Percentiles rank a stretch among this genome's conserved stretches.
Conservation (phyloP, 2,113 vertebrate genomes). For the Axis porcinus region DNA sequence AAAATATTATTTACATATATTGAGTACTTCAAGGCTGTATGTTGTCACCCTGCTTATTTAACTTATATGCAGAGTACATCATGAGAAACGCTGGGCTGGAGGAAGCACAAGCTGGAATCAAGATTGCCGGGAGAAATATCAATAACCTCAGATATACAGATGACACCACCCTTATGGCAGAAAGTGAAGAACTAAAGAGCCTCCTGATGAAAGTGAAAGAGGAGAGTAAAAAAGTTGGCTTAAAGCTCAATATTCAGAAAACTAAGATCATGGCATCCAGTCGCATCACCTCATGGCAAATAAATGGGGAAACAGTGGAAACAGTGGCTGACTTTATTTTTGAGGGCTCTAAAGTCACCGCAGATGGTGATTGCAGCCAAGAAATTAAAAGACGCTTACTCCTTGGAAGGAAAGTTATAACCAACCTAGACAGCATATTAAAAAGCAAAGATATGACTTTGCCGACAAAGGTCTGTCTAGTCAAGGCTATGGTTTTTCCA, state of each 20-base stretch:
- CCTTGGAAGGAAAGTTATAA: neutral
- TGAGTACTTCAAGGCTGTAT: neutral
- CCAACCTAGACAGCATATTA: neutral
- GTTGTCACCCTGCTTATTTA: neutral
- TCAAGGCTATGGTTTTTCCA: neutral
- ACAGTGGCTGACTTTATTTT: neutral
- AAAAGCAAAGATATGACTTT: neutral
- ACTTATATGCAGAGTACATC: neutral
- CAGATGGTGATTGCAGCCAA: neutral
- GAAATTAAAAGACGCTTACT: neutral
- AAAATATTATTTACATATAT: neutral
- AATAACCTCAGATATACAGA: neutral
- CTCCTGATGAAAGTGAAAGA: no score
- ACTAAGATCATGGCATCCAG: neutral
- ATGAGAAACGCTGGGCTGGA: neutral
- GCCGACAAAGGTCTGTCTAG: accelerated
- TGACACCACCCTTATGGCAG: neutral
- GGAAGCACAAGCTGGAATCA: neutral
- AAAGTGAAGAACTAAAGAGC: neutral
- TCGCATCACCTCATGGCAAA: neutral
- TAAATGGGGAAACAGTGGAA: neutral
- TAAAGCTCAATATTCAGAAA: neutral
- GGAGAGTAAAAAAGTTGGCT: neutral
- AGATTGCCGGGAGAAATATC: neutral
- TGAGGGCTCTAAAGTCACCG: neutral